Base-by-base conservation (phyloP, 2,797 vertebrate genomes). In the Pampus argenteus region DNA sequence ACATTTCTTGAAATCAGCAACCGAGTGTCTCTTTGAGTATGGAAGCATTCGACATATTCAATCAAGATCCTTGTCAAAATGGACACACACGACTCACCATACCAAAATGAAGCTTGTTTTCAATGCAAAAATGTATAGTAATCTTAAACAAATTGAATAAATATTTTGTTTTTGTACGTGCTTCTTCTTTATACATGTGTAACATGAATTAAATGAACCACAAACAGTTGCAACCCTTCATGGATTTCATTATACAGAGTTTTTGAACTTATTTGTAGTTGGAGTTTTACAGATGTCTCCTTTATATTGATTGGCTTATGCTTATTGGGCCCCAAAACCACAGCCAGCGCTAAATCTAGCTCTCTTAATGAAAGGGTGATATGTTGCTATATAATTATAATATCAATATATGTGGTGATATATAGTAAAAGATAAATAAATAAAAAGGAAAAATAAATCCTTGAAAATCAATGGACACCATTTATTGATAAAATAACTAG, bases 91-190 rank as follows among this genome's bases (percentile, higher is more conserved):
- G 42, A 83, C 66, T 71, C 83, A 87, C 74, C 82, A 68, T 85
- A 91, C 89, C 88, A 92, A 90, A 91, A 90, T 79, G 67, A 93
- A 86, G 90, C 89, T 92, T 91, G 89, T 92, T 79, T 79, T 91
- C 78, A 84, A 91, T 92, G 91, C 89, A 92, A 91, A 91, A 89
- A 91, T 93, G 89, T 93, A 91, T 76, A 78, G 91, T 88, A 91
- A 88, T 85, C 82, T 89, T 86, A 79, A 82, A 90, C 61, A 91
- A 83, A 88, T 87, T 88, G 78, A 93, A 93, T 93, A 92, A 93
- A 83, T 93, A 93, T 94, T 94, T 93, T 93, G 91, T 89, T 93
- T 93, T 93, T 92, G 68, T 91, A 90, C 55, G 28, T 20, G 66
- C 26, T 26, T 64, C 29, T 36, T 87, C 28, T 74, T 58, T 73